Evolutionary conservation across 2,888 invertebrate species (phyloP), one percentile per base, ranked within the genome.

Genomic region (Trichacis sp.): DNA sequence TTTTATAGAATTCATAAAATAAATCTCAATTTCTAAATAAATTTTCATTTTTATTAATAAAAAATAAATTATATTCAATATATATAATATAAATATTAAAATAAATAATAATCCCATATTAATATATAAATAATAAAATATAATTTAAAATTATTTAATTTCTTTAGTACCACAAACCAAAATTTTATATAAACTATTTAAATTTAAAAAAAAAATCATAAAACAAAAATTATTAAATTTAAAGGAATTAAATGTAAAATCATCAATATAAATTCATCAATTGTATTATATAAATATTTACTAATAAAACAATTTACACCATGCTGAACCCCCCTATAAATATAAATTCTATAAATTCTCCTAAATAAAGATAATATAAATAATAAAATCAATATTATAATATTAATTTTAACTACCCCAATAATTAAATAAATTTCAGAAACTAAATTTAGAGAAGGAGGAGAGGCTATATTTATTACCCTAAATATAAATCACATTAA

Each of bases 111-210:
- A 73, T 50, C 63, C 52, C 75, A 68, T 80, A 88, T 84, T 82
- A 87, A 86, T n/a, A n/a, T n/a, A n/a, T n/a, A n/a, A 84, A 64
- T 63, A 68, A 54, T 59, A 17, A 36, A 86, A 87, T 87, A 79
- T 83, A 83, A 85, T 87, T 85, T 87, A 85, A 85, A 77, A 83
- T 75, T 77, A 85, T 51, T 55, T 30, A 45, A 87, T 84, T 88
- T 88, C 86, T 84, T 86, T 88, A 87, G 88, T 61, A 76, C 87
- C 89, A 90, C 89, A 90, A 89, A 88, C 88, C 88, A 89, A 87
- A 85, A 88, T 89, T 90, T 89, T 89, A 70, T 85, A 33, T 89
- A 89, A 90, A 90, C 88, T 89, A 89, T 86, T 88, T 87, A 89
- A 88, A 85, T 84, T 86, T n/a, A 86, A 80, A 86, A 78, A 78